phyloP scores from a whole-genome alignment of 2,797 vertebrate genomes.

The Alauda arvensis region DNA sequence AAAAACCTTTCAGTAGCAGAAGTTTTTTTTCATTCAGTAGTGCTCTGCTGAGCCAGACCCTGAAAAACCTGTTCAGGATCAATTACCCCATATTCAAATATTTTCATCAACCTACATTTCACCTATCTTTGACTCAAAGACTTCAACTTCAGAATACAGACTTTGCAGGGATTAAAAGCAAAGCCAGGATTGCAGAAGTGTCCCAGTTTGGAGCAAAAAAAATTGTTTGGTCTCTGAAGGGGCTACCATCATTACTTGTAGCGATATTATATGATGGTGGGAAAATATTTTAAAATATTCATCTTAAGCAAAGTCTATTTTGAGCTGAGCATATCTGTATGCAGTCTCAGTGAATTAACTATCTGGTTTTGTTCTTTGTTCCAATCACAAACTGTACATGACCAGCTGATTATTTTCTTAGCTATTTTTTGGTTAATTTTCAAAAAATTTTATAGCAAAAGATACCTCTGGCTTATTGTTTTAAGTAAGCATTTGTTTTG shows the following conservation, averaged over 20 bases:
- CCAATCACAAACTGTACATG: not conserved
- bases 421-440: not conserved
- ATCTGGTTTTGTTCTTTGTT: not conserved
- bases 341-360: not conserved
- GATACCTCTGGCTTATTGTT: not conserved
- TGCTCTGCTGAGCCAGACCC: not conserved
- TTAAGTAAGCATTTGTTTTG: not conserved
- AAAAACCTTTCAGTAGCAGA: not conserved
- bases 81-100: not conserved
- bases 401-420: not conserved
- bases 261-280: rapidly evolving
- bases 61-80: not conserved
- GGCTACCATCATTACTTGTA: not conserved
- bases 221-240: not conserved
- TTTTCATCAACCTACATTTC: not conserved
- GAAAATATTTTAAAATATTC: not conserved
- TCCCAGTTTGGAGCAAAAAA: not conserved
- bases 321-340: not conserved
- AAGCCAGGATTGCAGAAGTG: not conserved
- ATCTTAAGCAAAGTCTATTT: not conserved
- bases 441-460: not conserved
- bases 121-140: not conserved
- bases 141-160: not conserved
- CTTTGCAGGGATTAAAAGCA: not conserved
- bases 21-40: not conserved